A percentile compares a stretch with the other conserved stretches of the same genome.
phyloP scores from a whole-genome alignment of 1,140 invertebrate genomes.

The Homarus americanus region DNA sequence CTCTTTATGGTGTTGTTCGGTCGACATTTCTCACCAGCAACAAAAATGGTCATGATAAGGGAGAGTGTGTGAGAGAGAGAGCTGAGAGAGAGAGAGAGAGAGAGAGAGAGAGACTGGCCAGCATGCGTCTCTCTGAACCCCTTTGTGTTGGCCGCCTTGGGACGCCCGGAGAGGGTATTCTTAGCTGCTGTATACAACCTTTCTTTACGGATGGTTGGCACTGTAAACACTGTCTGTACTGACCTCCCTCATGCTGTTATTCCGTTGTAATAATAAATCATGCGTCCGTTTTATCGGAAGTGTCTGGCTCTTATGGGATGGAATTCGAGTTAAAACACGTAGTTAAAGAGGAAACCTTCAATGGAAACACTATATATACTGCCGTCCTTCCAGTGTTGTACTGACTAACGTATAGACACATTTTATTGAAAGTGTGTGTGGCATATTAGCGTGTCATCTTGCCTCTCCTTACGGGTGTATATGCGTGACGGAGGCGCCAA shows the following conservation, averaged over 20 bases:
- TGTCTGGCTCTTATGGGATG: too few species aligned
- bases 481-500: too few species aligned
- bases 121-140: neutral
- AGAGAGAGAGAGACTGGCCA: conserved; percentile 11
- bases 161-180: conserved; percentile 21
- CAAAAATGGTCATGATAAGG: conserved; percentile 43
- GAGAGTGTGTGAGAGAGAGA: neutral
- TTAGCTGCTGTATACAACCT: conserved; percentile 30
- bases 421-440: too few species aligned
- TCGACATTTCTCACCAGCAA: conserved; percentile 40
- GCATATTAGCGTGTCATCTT: too few species aligned
- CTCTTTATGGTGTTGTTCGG: conserved; percentile 32
- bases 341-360: too few species aligned
- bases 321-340: too few species aligned
- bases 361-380: too few species aligned
- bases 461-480: too few species aligned
- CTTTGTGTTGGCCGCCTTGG: neutral
- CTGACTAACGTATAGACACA: too few species aligned
- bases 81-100: neutral
- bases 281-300: neutral
- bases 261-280: neutral
- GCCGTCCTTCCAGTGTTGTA: too few species aligned
- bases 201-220: conserved; percentile 10
- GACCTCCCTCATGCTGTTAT: neutral
- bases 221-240: conserved; percentile 13